These are phyloP conservation scores for Ips typographus DNA, from an alignment of 1,140 invertebrate species.

Conservation along the genomic window DNA sequence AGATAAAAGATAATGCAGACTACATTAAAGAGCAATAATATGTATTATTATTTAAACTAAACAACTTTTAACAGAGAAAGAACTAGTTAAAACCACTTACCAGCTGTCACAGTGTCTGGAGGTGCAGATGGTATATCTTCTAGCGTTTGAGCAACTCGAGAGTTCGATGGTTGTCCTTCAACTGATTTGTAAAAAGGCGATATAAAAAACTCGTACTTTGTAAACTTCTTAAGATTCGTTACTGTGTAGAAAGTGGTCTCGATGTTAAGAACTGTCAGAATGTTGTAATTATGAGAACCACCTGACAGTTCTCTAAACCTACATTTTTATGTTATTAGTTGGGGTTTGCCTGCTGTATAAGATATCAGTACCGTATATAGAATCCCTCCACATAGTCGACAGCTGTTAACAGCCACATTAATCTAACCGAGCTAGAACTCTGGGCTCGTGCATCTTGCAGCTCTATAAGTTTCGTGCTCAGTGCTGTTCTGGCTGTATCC, in stretches of 20 bases:
- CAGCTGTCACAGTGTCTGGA: constrained; percentile 78
- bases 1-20: too few species aligned
- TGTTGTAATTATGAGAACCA: constrained; percentile 64
- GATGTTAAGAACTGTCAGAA: constrained; percentile 64
- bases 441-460: constrained; percentile 75
- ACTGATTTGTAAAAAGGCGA: constrained; percentile 84
- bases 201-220: constrained; percentile 85
- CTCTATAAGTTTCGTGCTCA: constrained; percentile 80
- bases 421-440: constrained; percentile 77
- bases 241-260: constrained; percentile 59
- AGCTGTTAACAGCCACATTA: constrained; percentile 76
- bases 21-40: too few species aligned
- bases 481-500: constrained; percentile 73
- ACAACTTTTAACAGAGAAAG: not conserved
- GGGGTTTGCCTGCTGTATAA: too few species aligned
- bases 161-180: constrained; percentile 80
- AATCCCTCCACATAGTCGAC: constrained; percentile 80
- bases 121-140: constrained; percentile 79
- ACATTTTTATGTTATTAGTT: constrained; percentile 8
- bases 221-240: constrained; percentile 77
- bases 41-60: too few species aligned
- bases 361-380: constrained; percentile 55
- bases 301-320: constrained; percentile 76
- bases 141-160: constrained; percentile 66
- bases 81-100: constrained; percentile 9